Conservation (phyloP, 2,888 invertebrate species). For the Cylindroiulus punctatus region DNA sequence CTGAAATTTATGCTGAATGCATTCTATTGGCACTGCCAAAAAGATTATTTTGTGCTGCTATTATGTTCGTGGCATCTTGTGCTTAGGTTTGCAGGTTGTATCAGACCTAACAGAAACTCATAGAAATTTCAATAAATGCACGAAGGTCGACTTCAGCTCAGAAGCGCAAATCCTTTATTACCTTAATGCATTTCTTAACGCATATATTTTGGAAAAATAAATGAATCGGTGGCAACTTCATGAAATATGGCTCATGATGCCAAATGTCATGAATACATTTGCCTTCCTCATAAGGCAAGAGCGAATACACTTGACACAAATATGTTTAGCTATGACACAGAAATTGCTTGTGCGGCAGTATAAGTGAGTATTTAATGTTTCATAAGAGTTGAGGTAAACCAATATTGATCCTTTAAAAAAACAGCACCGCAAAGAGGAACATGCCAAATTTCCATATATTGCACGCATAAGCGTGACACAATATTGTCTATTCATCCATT, state of each 20-base stretch:
- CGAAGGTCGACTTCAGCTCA: background rate
- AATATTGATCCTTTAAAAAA: background rate
- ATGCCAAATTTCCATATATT: constrained; percentile 18
- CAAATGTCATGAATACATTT: background rate
- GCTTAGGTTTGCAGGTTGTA: too few species aligned
- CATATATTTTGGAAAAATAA: background rate
- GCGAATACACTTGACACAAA: constrained; percentile 1
- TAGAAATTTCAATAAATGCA: background rate
- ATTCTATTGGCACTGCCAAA: background rate
- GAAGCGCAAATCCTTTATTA: background rate
- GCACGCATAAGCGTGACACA: constrained; percentile 1
- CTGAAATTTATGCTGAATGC: too few species aligned
- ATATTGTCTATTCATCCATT: background rate
- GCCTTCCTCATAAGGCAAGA: background rate
- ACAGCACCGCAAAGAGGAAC: background rate
- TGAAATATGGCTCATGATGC: background rate
- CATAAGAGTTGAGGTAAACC: background rate
- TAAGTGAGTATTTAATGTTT: background rate
- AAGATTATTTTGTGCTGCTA: background rate
- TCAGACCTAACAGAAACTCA: background rate
- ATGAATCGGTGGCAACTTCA: background rate
- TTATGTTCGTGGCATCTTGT: too few species aligned
- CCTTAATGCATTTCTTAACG: background rate
- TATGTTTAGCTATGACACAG: background rate
- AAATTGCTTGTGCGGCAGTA: background rate